Conservation (phyloP, 2,797 vertebrate species). For the Hipposideros larvatus region DNA sequence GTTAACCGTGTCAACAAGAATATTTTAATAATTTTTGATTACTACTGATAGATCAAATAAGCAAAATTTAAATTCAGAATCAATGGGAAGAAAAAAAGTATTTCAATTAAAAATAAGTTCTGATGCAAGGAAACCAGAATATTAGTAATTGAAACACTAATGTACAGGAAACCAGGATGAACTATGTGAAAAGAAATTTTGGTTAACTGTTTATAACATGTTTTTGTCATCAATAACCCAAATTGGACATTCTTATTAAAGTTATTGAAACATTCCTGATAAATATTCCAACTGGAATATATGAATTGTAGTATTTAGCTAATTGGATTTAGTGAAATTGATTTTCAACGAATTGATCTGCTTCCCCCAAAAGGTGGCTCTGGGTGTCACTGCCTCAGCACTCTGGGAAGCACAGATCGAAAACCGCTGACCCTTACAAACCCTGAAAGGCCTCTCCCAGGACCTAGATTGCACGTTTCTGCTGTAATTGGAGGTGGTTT, state of each 20-base stretch:
- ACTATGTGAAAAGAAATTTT: slow-evolving; percentile 24
- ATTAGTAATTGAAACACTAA: slow-evolving; percentile 20
- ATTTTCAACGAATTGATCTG: background rate
- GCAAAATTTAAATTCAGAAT: slow-evolving; percentile 31
- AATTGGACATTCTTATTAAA: slow-evolving; percentile 31
- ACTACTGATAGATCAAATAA: background rate
- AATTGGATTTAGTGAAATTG: background rate
- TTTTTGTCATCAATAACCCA: background rate
- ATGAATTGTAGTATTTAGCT: background rate
- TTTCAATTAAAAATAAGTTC: slow-evolving; percentile 33
- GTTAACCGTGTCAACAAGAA: background rate
- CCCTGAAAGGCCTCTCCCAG: background rate
- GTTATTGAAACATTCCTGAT: background rate
- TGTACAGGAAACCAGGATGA: slow-evolving; percentile 6
- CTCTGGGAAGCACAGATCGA: background rate
- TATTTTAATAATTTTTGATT: slow-evolving; percentile 46
- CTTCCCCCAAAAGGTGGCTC: background rate
- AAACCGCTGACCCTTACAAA: background rate
- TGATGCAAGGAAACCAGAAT: background rate
- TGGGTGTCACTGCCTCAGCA: background rate
- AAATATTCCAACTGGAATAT: slow-evolving; percentile 29
- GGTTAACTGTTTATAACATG: background rate
- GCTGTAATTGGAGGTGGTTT: background rate
- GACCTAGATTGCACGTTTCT: background rate
- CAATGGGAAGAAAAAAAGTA: background rate